Conservation (phyloP, 1,140 invertebrate species). For the Drosophila oshimai region DNA sequence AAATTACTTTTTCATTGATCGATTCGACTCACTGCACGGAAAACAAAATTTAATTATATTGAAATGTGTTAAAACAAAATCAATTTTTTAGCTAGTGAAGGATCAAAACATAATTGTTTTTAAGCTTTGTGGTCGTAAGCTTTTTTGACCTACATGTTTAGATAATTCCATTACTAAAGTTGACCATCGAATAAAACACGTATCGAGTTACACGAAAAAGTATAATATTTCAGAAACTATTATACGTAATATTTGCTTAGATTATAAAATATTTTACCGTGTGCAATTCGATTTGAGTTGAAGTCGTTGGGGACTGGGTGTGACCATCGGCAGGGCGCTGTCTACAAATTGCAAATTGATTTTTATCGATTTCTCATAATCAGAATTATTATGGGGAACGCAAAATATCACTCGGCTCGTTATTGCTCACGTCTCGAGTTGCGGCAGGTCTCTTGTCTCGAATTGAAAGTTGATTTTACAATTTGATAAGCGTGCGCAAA, state of each 20-base stretch:
- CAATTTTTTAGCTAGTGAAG: too few relatives aligned
- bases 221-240: too few relatives aligned
- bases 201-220: too few relatives aligned
- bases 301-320: conserved; percentile 40
- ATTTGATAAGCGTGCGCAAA: conserved; percentile 76
- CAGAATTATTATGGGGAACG: conserved; percentile 72
- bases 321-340: conserved; percentile 40
- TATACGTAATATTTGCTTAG: too few relatives aligned
- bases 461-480: conserved; percentile 78
- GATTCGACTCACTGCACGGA: conserved; percentile 22
- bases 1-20: conserved; percentile 55
- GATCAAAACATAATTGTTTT: too few relatives aligned
- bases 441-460: conserved; percentile 40
- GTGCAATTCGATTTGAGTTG: conserved; percentile 4
- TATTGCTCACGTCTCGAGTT: conserved; percentile 69
- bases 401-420: conserved; percentile 70
- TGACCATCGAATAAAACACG: too few relatives aligned
- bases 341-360: conserved; percentile 79
- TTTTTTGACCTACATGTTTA: too few relatives aligned
- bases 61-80: too few relatives aligned
- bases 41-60: neutral
- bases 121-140: too few relatives aligned
- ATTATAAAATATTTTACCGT: conserved; percentile 1
- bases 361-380: conserved; percentile 76
- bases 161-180: too few relatives aligned